These are phyloP conservation scores for Danio jaintianensis DNA, from an alignment of 2,797 vertebrate genomes.

Conservation along the genomic window DNA sequence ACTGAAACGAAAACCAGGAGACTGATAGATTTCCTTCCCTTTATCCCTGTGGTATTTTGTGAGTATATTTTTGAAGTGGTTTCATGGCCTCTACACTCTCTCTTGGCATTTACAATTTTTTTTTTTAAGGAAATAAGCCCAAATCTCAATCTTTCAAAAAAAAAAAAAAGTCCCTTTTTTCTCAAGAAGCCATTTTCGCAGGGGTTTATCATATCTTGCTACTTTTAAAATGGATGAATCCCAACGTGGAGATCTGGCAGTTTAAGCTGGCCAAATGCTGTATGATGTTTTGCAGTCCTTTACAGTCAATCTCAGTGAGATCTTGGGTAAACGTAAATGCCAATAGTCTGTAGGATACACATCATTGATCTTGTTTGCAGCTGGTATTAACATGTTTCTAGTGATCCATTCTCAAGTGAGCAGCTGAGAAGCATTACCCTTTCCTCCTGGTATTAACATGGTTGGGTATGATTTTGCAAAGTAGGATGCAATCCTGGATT, in stretches of 20 bases:
- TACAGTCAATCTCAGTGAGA: not conserved
- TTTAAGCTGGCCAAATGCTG: not conserved
- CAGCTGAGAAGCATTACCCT: no score
- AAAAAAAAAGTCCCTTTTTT: not conserved
- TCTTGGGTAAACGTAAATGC: not conserved
- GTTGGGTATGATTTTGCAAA: no score
- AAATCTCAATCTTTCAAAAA: not conserved
- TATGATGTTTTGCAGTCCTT: not conserved
- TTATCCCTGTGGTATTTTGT: slow-evolving; percentile 21
- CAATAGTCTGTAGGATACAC: not conserved
- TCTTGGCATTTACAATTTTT: slow-evolving; percentile 13
- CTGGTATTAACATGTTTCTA: no score
- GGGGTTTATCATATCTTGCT: not conserved
- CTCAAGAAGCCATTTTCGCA: not conserved
- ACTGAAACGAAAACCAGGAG: slow-evolving; percentile 54
- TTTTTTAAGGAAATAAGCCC: slow-evolving; percentile 18
- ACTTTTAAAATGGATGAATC: not conserved
- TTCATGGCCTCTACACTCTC: slow-evolving; percentile 2
- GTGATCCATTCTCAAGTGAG: no score
- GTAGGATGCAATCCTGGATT: no score
- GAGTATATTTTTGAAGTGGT: slow-evolving; percentile 11
- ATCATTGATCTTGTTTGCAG: not conserved
- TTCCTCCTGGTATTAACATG: no score
- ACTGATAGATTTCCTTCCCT: slow-evolving; percentile 53
- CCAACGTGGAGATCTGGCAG: not conserved